Percentiles rank a stretch among this genome's conserved stretches.
Conservation (phyloP, 2,888 invertebrate genomes). For the Meteorus cinctellus region DNA sequence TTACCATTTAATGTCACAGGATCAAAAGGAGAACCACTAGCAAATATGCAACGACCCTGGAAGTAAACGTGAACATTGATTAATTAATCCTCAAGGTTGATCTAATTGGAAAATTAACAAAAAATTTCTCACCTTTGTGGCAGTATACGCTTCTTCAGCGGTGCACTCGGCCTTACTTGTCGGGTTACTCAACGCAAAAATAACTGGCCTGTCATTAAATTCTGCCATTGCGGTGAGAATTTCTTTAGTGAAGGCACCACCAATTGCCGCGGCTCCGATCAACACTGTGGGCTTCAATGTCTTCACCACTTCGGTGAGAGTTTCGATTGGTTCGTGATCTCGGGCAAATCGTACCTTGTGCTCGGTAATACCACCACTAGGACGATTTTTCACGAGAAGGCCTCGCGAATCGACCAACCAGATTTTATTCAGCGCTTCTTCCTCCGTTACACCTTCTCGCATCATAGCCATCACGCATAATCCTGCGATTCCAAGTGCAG, state of each 20-base stretch:
- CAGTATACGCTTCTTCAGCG: constrained; percentile 95
- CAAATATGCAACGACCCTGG: constrained; percentile 93
- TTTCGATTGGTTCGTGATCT: constrained; percentile 83
- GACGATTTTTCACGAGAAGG: constrained; percentile 90
- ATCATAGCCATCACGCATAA: constrained; percentile 95
- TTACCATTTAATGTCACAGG: constrained; percentile 88
- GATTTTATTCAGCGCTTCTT: constrained; percentile 86
- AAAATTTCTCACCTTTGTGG: constrained; percentile 82
- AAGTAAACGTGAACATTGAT: constrained; percentile 34
- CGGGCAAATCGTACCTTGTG: constrained; percentile 91
- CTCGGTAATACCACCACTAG: constrained; percentile 85
- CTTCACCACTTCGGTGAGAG: constrained; percentile 87
- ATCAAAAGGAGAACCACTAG: constrained; percentile 96
- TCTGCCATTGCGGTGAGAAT: constrained; percentile 91
- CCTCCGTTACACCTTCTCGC: constrained; percentile 84
- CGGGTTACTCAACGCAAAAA: constrained; percentile 98
- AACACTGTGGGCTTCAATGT: constrained; percentile 90
- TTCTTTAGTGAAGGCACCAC: constrained; percentile 93
- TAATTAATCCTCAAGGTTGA: constrained; percentile 21
- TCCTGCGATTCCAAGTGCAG: constrained; percentile 94
- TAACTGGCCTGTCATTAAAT: constrained; percentile 89
- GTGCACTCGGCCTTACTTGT: constrained; percentile 99
- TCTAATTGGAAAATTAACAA: background rate
- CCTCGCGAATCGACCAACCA: constrained; percentile 98
- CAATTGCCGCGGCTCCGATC: constrained; percentile 95